Evolutionary conservation across 2,797 vertebrate genomes (phyloP).

Genomic region (Cygnus olor): DNA sequence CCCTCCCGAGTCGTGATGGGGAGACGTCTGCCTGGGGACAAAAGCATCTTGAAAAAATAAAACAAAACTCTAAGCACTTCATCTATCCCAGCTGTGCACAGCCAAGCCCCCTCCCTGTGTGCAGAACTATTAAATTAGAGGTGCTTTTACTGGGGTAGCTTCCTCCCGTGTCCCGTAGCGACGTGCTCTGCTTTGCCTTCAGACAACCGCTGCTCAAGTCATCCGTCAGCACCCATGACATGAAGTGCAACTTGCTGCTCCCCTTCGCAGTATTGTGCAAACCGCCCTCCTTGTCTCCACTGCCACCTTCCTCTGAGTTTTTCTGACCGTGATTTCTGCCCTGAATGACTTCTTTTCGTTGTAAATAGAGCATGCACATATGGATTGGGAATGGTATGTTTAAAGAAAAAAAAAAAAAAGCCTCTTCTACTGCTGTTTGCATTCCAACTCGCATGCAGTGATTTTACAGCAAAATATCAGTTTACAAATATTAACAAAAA

Average conservation of each 20-base stretch:
- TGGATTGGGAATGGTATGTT: conserved; percentile 56
- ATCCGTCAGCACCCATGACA: background rate
- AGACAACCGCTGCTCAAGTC: background rate
- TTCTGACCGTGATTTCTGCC: background rate
- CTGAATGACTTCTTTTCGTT: conserved; percentile 27
- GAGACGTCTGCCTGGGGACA: background rate
- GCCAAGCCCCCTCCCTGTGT: background rate
- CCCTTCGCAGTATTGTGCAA: background rate
- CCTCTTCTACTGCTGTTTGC: conserved; percentile 82
- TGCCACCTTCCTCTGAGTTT: background rate
- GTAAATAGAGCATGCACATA: conserved; percentile 90
- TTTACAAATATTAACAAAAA: conserved; percentile 26
- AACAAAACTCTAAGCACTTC: background rate
- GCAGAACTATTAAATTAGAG: background rate
- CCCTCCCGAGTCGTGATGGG: background rate
- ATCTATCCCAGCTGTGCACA: background rate
- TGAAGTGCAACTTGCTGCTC: background rate
- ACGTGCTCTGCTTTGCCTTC: background rate
- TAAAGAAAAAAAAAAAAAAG: background rate
- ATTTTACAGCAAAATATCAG: conserved; percentile 77
- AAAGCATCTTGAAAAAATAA: background rate
- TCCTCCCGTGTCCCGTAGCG: background rate
- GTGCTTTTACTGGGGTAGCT: background rate
- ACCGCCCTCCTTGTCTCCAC: background rate
- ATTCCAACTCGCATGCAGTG: conserved; percentile 88